Base-by-base conservation (phyloP, 2,797 vertebrate genomes). In the Lacerta agilis region DNA sequence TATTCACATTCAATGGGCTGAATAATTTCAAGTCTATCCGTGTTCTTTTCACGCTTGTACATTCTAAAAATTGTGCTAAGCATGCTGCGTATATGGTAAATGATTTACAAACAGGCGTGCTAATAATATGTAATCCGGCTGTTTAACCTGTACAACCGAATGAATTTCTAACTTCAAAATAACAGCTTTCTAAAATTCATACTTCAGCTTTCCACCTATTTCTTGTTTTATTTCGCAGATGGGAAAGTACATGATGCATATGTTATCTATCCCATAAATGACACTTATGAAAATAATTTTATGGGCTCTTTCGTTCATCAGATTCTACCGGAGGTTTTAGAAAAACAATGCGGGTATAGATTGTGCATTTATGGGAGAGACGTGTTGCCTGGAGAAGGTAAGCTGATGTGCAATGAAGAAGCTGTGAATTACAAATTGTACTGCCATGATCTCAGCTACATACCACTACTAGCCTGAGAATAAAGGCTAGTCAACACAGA, bases 321-420 rank as follows among this genome's bases (percentile, higher is more conserved):
- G n/a, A 93, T 96, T 2, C 93, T 99, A 17, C 98, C 98, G 0
- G 93, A 97, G 67, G 97, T 99, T 87, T 93, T 99, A 93, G 98
- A 99, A 94, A 96, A 94, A 18, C 94, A 96, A 3, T 98, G 97
- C 82, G 98, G 97, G 82, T 99, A 98, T 94, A 97, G 96, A 82
- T 96, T 99, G 36, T 99, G 98, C 92, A 98, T 99, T 90, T 92
- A 97, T 23, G 98, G 98, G 90, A 97, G 98, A 10, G 98, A 99
- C 94, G 97, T 97, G 85, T 92, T 97, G 86, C 98, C 98, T 0
- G 98, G 98, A 84, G 95, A 98, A 97, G 98, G 98, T 99, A 96
- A 86, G 61, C 43, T 71, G 55, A 45, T 64, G 5, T 69, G 15
- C 17, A 67, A 25, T 8, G 11, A 55, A 55, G 8, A 58, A 78